Percentiles rank a stretch among this genome's conserved stretches.
phyloP scores from a whole-genome alignment of 2,113 vertebrate genomes.

The Peromyscus maniculatus region DNA sequence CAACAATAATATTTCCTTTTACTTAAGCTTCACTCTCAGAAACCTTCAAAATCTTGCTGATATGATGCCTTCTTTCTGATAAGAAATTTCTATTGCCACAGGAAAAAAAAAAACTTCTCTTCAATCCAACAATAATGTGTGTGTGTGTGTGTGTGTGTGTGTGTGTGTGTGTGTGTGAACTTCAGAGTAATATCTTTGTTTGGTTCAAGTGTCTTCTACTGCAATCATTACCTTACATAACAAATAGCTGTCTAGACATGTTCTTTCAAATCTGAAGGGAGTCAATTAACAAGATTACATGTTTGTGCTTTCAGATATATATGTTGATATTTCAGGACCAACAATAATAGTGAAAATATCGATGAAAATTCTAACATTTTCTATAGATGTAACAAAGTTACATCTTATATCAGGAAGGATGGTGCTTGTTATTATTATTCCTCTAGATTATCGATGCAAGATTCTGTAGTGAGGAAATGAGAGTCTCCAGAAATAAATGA shows the following conservation, averaged over 20 bases:
- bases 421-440: not conserved
- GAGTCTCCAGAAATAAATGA: not conserved
- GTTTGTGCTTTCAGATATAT: not conserved
- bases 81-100: not conserved
- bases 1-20: not conserved
- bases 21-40: not conserved
- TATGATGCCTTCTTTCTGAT: not conserved
- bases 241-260: not conserved
- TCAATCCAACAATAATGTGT: fast-evolving
- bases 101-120: no score
- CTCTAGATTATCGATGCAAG: not conserved
- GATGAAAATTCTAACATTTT: not conserved
- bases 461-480: not conserved
- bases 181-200: not conserved
- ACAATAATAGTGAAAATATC: not conserved
- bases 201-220: not conserved
- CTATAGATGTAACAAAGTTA: not conserved
- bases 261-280: not conserved
- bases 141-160: not conserved
- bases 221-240: not conserved
- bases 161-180: not conserved
- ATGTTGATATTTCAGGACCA: not conserved
- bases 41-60: not conserved
- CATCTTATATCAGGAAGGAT: not conserved
- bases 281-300: not conserved